Percentiles rank a stretch among this genome's conserved stretches.
phyloP scores from a whole-genome alignment of 2,113 vertebrate genomes.

The Erythrolamprus reginae region DNA sequence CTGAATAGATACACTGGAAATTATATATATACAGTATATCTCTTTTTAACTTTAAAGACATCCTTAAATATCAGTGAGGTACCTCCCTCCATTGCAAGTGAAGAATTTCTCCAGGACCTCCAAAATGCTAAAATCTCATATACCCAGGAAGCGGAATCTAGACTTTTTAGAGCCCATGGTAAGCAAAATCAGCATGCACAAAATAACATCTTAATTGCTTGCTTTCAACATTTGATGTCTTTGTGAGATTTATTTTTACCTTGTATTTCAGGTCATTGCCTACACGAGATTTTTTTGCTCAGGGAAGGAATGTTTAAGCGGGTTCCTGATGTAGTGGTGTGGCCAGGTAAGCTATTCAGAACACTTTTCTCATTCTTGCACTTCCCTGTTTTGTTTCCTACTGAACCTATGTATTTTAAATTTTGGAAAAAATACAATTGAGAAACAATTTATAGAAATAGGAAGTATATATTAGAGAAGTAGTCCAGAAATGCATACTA shows the following conservation, averaged over 20 bases:
- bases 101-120: constrained; percentile 87
- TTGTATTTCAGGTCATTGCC: constrained; percentile 86
- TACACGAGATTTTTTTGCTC: constrained; percentile 94
- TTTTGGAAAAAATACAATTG: neutral
- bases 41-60: constrained; percentile 72
- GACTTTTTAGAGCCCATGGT: constrained; percentile 93
- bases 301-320: constrained; percentile 91
- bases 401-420: neutral
- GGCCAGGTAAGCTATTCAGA: constrained; percentile 81
- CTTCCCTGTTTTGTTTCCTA: neutral
- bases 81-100: constrained; percentile 80
- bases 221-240: neutral
- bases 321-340: constrained; percentile 92
- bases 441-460: neutral
- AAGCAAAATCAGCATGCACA: constrained; percentile 47
- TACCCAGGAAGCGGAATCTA: constrained; percentile 88
- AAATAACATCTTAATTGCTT: constrained; percentile 22
- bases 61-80: constrained; percentile 79
- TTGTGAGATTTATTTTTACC: neutral
- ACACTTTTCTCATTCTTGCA: constrained; percentile 18
- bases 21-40: too few species aligned
- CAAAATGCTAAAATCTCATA: constrained; percentile 82
- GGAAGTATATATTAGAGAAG: neutral
- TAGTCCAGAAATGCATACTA: neutral
- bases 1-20: neutral